Conservation (phyloP, 2,888 invertebrate species). For the Hemaris fuciformis region DNA sequence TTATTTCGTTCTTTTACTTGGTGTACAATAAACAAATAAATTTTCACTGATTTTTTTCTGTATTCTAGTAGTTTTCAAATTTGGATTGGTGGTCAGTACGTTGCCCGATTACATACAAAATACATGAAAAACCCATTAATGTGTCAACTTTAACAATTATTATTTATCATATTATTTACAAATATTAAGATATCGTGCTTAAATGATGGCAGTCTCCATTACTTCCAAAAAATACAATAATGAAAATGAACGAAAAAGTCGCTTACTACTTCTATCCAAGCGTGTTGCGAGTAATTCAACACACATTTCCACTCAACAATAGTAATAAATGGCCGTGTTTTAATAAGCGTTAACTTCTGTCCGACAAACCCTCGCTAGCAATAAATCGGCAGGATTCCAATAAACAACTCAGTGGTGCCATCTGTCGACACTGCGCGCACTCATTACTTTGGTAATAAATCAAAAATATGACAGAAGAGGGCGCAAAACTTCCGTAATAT, state of each 20-base stretch:
- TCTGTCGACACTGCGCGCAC: slow-evolving; percentile 54
- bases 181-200: neutral
- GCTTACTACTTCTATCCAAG: neutral
- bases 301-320: slow-evolving; percentile 12
- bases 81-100: too few relatives aligned
- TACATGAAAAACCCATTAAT: too few relatives aligned
- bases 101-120: too few relatives aligned
- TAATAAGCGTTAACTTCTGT: slow-evolving; percentile 31
- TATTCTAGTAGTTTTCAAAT: too few relatives aligned
- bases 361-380: slow-evolving; percentile 32
- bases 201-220: too few relatives aligned
- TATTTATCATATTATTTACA: too few relatives aligned
- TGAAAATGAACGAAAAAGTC: neutral
- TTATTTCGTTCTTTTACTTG: too few relatives aligned
- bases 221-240: neutral
- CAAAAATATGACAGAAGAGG: slow-evolving; percentile 64
- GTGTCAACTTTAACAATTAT: too few relatives aligned
- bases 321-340: slow-evolving; percentile 34
- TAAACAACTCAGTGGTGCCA: slow-evolving; percentile 34
- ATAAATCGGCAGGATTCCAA: slow-evolving; percentile 57
- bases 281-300: neutral
- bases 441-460: slow-evolving; percentile 69
- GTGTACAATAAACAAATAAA: too few relatives aligned
- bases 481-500: slow-evolving; percentile 64
- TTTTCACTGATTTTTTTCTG: too few relatives aligned